A percentile compares a stretch with the other conserved stretches of the same genome.
These are phyloP conservation scores for Lucilia cuprina DNA, from an alignment of 1,140 invertebrate species.

Conservation along the genomic window DNA sequence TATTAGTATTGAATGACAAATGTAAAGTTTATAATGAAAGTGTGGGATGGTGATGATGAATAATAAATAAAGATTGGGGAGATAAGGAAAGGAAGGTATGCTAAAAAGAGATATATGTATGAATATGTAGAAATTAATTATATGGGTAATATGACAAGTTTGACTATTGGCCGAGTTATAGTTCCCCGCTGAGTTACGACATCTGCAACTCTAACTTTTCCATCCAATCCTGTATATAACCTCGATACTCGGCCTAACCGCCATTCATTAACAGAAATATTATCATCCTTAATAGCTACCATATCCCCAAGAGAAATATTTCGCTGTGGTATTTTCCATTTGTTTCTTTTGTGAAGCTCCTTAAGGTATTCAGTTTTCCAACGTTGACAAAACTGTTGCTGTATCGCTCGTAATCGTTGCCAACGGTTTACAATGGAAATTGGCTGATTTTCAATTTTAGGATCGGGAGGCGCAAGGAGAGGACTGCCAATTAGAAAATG, in stretches of 20 bases:
- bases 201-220: background rate
- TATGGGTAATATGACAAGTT: background rate
- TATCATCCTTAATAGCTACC: background rate
- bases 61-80: background rate
- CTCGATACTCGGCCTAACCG: background rate
- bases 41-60: no score
- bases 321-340: slow-evolving; percentile 18
- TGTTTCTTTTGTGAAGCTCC: slow-evolving; percentile 32
- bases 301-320: background rate
- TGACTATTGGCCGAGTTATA: background rate
- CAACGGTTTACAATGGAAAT: slow-evolving; percentile 26
- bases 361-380: slow-evolving; percentile 36
- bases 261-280: background rate
- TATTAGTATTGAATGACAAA: background rate
- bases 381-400: slow-evolving; percentile 33
- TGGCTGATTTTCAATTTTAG: slow-evolving; percentile 26
- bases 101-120: background rate
- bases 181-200: background rate
- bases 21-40: background rate
- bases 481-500: slow-evolving; percentile 50
- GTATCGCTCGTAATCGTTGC: slow-evolving; percentile 22
- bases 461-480: slow-evolving; percentile 30
- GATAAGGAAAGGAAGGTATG: background rate
- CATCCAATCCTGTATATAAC: background rate
- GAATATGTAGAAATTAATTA: background rate